phyloP scores from a whole-genome alignment of 2,797 vertebrate genomes.

The Hozukius guyotensis region DNA sequence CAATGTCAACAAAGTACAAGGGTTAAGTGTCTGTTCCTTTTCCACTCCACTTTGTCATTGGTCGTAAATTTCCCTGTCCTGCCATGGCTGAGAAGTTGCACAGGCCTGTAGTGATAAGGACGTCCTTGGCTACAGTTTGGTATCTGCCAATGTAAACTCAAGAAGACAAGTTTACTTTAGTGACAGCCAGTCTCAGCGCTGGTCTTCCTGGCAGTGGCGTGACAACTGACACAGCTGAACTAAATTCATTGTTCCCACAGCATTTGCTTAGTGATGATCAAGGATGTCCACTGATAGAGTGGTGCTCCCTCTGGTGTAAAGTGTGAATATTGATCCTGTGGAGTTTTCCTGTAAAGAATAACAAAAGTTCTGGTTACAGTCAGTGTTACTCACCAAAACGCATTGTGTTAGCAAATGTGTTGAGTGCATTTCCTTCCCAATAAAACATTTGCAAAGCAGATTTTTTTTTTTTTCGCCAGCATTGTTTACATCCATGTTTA shows the following conservation, averaged over 20 bases:
- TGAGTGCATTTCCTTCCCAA: too few species aligned
- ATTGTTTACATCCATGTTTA: not conserved
- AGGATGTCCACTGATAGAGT: not conserved
- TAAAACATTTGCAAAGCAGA: too few species aligned
- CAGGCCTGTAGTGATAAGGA: slow-evolving; percentile 1
- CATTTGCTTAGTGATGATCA: not conserved
- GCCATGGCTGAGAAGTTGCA: not conserved
- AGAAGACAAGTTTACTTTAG: not conserved
- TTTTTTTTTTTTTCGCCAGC: not conserved
- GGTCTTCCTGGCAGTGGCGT: not conserved
- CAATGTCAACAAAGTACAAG: not conserved
- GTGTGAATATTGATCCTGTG: not conserved
- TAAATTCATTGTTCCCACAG: not conserved
- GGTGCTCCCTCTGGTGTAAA: slow-evolving; percentile 39
- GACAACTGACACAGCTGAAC: not conserved
- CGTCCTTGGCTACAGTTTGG: not conserved
- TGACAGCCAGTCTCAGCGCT: not conserved
- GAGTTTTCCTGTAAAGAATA: not conserved
- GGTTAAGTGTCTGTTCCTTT: slow-evolving; percentile 17
- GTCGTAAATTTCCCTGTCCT: not conserved
- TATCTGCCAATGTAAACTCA: not conserved
- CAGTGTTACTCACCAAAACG: not conserved
- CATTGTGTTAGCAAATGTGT: not conserved
- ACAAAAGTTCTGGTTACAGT: not conserved
- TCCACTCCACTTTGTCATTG: slow-evolving; percentile 12